Base-by-base conservation (phyloP, 2,113 vertebrate species). In the Clarias magur region DNA sequence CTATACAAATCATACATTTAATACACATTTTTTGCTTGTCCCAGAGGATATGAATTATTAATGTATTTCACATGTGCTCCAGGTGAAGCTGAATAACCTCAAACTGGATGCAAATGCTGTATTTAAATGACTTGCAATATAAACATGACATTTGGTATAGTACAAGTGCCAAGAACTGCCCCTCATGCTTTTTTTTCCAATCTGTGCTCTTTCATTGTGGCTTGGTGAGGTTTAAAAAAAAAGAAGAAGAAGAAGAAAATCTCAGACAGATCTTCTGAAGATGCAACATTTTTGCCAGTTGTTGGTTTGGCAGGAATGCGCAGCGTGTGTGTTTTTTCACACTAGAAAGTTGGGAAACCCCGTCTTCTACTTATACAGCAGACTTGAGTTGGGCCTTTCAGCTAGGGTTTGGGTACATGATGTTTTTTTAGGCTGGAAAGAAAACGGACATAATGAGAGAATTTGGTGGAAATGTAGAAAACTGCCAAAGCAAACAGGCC, bases 401-500 rank as follows among this genome's bases (percentile, higher is more conserved):
- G 70, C 72, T 76, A 10, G 30, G 38, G 23, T 63, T 62, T 70
- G 12, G 21, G 76, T 63, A 68, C 76, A 27, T 15, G 21, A 65
- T 27, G 59, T 76, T 85, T 53, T 83, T 70, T 73, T n/a, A 54
- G 68, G 78, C 57, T 83, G 79, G 84, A 79, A 83, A 57, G 79
- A 80, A 62, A 62, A 84, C 56, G 88, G 68, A 84, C 53, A 84
- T 62, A 83, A 84, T 68, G 90, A 88, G 89, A 92, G 93, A 92
- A 91, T 90, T 89, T 92, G 59, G 86, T 88, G 88, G 91, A 92
- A 91, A 89, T 84, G 86, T 88, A 88, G 87, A 90, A 79, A 72
- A 87, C 75, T 90, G 93, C 93, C 93, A 94, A 93, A 88, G 90
- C 88, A 93, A 94, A 93, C 88, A 81, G 54, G 91, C 89, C 79